Base-by-base conservation (phyloP, 2,113 vertebrate genomes). In the Diphyllodes magnificus region DNA sequence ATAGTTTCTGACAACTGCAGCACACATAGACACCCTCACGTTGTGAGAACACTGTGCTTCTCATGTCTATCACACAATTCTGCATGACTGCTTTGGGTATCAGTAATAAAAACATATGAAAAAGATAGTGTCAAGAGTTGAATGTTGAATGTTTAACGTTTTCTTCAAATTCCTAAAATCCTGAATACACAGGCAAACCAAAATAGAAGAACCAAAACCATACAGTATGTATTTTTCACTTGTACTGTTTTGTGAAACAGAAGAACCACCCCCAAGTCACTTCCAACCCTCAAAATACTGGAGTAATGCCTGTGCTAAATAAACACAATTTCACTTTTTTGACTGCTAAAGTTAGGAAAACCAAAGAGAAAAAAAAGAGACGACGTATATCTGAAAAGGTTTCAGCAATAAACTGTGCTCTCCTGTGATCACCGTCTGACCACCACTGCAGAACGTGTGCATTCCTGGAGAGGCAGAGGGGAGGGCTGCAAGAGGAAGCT, bases 171-270 rank as follows among this genome's bases (percentile, higher is more conserved):
- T 82, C 45, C 40, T 61, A 63, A 76, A 79, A 64, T 51, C 54
- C 25, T 28, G 20, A 56, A 68, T 76, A 93, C 51, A 7, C 51
- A 68, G 15, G 20, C n/a, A 79, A 82, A 77, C 11, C 5, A 51
- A 75, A 94, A 60, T 2, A 79, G 19, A 69, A 44, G 6, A 94
- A 63, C 24, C 53, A 68, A 92, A 90, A 28, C 37, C 27, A 73
- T 47, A 39, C 4, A 63, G 33, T n/a, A 33, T 0, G 0, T 31
- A 20, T 35, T 61, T 65, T 66, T 49, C 1, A 72, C 35, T 83
- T n/a, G 40, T 39, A 69, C n/a, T 63, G 5, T 57, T 90, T 35
- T 69, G 22, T 93, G 30, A 80, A 90, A 69, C 24, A 15, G 24
- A 85, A 71, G 13, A 82, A 42, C 23, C 40, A 65, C 15, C n/a